Conservation (phyloP, 2,113 vertebrate genomes). For the Prionailurus viverrinus region DNA sequence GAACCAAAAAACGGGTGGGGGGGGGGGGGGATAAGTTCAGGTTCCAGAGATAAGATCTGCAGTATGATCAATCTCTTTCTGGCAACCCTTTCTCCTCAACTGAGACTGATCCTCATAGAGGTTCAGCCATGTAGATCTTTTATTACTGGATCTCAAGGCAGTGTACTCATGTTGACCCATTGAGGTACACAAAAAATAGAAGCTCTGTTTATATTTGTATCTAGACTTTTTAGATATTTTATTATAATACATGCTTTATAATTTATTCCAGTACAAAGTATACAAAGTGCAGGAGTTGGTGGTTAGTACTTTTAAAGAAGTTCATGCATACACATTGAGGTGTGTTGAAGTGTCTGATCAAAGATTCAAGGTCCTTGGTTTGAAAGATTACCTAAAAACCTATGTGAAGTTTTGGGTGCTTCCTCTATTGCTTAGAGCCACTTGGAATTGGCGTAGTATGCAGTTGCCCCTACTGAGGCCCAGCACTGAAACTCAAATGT, state of each 20-base stretch:
- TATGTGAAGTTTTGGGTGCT: neutral
- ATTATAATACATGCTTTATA: no score
- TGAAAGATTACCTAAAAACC: neutral
- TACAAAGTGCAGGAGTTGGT: accelerated
- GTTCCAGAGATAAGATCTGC: neutral
- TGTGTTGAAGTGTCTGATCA: neutral
- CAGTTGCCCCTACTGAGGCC: neutral
- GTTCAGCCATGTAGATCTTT: neutral
- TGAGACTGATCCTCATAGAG: neutral
- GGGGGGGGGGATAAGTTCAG: neutral
- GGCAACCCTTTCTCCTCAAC: no score
- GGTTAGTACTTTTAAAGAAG: neutral
- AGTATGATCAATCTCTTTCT: neutral
- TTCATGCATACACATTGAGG: no score
- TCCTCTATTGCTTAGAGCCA: neutral
- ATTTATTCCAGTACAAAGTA: neutral
- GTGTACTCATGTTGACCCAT: no score
- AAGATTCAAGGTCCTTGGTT: neutral
- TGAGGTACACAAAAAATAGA: no score
- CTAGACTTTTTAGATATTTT: neutral
- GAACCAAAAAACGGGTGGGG: neutral
- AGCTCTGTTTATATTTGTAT: neutral
- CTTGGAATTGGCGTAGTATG: neutral
- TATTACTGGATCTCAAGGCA: neutral
- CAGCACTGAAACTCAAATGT: neutral